These are phyloP conservation scores for Kryphioiulus occultus DNA, from an alignment of 2,888 invertebrate genomes.

Conservation along the genomic window DNA sequence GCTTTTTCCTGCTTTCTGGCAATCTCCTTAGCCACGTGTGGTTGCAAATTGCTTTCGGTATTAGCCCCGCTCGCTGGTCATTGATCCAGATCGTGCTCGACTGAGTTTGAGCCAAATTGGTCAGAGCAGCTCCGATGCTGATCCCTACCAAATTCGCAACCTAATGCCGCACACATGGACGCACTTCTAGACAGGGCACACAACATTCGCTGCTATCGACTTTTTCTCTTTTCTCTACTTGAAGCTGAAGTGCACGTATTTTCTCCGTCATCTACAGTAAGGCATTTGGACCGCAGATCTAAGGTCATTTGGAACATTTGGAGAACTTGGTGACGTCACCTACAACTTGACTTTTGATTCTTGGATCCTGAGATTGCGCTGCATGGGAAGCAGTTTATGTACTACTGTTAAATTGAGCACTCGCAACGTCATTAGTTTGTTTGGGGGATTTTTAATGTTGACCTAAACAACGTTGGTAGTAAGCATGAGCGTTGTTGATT, in stretches of 20 bases:
- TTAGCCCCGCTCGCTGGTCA: slow-evolving; percentile 1
- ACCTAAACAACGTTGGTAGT: too few relatives aligned
- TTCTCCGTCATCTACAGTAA: too few relatives aligned
- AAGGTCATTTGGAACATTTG: background rate
- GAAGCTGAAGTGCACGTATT: background rate
- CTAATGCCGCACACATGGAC: slow-evolving; percentile 39
- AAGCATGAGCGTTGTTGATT: too few relatives aligned
- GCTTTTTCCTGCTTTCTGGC: background rate
- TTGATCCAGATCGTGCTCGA: slow-evolving; percentile 39
- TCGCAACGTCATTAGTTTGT: background rate
- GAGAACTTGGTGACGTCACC: background rate
- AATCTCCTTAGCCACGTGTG: slow-evolving; percentile 21
- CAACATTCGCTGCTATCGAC: background rate
- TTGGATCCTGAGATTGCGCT: background rate
- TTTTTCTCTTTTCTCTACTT: background rate
- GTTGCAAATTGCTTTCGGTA: slow-evolving; percentile 7
- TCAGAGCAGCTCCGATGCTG: background rate
- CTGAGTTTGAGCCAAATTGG: slow-evolving; percentile 39
- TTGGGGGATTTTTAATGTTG: too few relatives aligned
- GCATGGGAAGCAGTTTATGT: background rate
- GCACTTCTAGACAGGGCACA: background rate
- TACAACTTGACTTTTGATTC: background rate
- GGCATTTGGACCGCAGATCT: background rate
- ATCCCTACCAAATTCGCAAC: slow-evolving; percentile 36
- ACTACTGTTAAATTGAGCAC: background rate